Base-by-base conservation (phyloP, 1,140 invertebrate genomes). In the Spodoptera litura region DNA sequence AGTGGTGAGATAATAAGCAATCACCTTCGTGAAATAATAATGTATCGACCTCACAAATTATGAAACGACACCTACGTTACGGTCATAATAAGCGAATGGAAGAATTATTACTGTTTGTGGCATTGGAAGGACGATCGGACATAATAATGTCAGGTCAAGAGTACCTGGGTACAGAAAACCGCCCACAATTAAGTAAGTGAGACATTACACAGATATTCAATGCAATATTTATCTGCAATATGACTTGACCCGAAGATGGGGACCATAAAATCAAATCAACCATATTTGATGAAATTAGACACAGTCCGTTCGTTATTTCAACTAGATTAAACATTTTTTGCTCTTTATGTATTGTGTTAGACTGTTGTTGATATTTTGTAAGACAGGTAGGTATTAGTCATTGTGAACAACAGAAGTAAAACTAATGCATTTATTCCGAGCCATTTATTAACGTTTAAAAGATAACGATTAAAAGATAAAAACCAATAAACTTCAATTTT, bases 21-120 rank as follows among this genome's bases (percentile, higher is more conserved):
- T 68, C 64, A 31, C 62, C 51, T 74, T 74, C 53, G 27, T 73
- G 61, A 74, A 68, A 75, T 79, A 72, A 78, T 78, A 27, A 75
- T 35, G 51, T 74, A 79, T 78, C 78, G 81, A 78, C 78, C 76
- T 84, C 76, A 80, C 38, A 61, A 56, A 78, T 81, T 85, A 81
- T 74, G 78, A 78, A 81, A 85, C 68, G 52, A 62, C 79, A 73
- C 81, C 79, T 68, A 81, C 80, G 62, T 35, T 78, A 52, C 66
- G 15, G 55, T 73, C 56, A 49, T 79, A 20, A 44, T 70, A 81
- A 78, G 78, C 76, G 74, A 82, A 82, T 75, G 77, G 74, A 82
- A 80, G 79, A 81, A 83, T 81, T 81, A 81, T 83, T 51, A 56
- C 72, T 83, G 80, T 75, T 79, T 62, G 71, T 59, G 38, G 55